A percentile compares a stretch with the other conserved stretches of the same genome.
Evolutionary conservation across 2,888 invertebrate species (phyloP).

Genomic region (Hemithea aestivaria): DNA sequence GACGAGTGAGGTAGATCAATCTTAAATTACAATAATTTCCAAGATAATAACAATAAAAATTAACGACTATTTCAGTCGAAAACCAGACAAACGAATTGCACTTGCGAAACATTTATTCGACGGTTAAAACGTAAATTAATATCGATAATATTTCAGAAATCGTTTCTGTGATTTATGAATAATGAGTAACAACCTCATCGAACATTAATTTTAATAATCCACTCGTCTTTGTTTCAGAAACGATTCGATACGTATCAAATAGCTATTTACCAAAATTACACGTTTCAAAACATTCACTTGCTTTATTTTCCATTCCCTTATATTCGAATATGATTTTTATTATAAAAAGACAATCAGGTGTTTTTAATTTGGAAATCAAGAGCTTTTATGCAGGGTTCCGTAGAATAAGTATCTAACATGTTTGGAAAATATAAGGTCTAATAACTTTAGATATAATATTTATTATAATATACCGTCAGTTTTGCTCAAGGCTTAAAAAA

Average conservation of each 20-base stretch:
- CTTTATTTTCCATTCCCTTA: constrained; percentile 69
- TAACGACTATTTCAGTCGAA: no score
- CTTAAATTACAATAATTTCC: no score
- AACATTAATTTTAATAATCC: constrained; percentile 21
- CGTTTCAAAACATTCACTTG: constrained; percentile 63
- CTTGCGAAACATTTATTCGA: no score
- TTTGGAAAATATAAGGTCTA: no score
- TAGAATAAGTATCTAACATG: no score
- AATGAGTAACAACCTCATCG: constrained; percentile 11
- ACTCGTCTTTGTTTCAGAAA: constrained; percentile 58
- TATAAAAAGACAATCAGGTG: constrained; percentile 47
- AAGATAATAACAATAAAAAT: no score
- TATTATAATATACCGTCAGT: no score
- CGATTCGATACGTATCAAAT: constrained; percentile 72
- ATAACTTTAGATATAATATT: no score
- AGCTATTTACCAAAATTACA: constrained; percentile 75
- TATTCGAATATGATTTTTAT: constrained; percentile 65
- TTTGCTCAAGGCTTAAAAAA: no score
- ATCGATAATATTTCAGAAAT: not conserved
- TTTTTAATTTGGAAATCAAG: constrained; percentile 27
- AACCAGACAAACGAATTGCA: no score
- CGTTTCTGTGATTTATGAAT: constrained; percentile 9
- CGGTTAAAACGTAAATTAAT: not conserved
- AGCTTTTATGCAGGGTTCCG: constrained; percentile 33
- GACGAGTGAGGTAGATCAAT: no score